Evolutionary conservation across 2,113 vertebrate genomes (phyloP).

Genomic region (Zingel zingel): DNA sequence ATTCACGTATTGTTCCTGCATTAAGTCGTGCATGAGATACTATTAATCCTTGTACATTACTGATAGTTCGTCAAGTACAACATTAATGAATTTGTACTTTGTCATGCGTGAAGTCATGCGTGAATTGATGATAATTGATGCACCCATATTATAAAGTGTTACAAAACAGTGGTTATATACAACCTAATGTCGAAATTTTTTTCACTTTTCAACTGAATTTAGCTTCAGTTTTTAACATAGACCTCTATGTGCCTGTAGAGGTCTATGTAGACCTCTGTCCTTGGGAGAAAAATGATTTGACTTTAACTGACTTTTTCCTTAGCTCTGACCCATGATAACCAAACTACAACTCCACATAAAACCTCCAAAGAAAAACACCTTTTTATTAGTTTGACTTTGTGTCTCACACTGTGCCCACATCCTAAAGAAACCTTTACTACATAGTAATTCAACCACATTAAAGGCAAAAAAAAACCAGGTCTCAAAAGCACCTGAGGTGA

Average conservation of each 20-base stretch:
- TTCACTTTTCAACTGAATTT: not conserved
- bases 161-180: not conserved
- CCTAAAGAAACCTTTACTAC: not conserved
- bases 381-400: not conserved
- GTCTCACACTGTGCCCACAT: not conserved
- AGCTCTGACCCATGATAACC: not conserved
- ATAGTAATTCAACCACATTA: not conserved
- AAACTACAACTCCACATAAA: not conserved
- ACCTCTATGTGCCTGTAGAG: not conserved
- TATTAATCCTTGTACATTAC: too few relatives aligned
- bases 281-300: not conserved
- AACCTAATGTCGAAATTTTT: not conserved
- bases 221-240: not conserved
- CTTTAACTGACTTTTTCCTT: not conserved
- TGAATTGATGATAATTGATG: too few relatives aligned
- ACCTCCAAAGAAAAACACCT: not conserved
- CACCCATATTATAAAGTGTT: too few relatives aligned
- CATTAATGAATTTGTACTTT: too few relatives aligned
- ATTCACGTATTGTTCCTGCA: too few relatives aligned
- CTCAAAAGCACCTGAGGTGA: constrained; percentile 5
- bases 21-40: too few relatives aligned
- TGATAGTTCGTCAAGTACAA: too few relatives aligned
- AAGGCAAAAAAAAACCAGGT: not conserved
- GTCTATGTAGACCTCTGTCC: too few relatives aligned
- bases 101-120: too few relatives aligned